A percentile compares a stretch with the other conserved stretches of the same genome.
These are phyloP conservation scores for Notoglanidium macrostoma DNA, from an alignment of 2,797 vertebrate genomes.

Conservation along the genomic window DNA sequence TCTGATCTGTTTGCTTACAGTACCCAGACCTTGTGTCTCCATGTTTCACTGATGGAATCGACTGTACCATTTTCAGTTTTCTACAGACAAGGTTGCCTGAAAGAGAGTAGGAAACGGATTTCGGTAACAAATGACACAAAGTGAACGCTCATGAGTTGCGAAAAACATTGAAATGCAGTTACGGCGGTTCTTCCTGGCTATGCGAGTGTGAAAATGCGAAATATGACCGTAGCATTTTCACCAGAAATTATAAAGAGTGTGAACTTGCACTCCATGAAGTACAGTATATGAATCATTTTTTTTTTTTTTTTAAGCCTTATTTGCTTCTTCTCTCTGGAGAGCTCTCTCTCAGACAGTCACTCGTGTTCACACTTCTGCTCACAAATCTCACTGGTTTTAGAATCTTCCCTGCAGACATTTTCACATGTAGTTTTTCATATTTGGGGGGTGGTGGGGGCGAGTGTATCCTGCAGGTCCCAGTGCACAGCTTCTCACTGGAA, in stretches of 20 bases:
- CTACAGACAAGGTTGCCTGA: neutral
- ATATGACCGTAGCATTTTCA: neutral
- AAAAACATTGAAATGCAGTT: neutral
- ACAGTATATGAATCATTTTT: neutral
- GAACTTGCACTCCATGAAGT: neutral
- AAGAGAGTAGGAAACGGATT: neutral
- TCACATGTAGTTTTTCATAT: constrained; percentile 12
- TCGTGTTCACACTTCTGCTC: neutral
- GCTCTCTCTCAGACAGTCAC: neutral
- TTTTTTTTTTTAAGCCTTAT: neutral
- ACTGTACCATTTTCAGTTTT: neutral
- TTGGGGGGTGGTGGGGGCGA: too few species aligned
- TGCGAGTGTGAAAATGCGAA: neutral
- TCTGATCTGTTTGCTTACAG: neutral
- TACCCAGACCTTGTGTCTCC: constrained; percentile 4
- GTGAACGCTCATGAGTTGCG: neutral
- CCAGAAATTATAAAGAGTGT: neutral
- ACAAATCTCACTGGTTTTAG: neutral
- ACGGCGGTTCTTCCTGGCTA: neutral
- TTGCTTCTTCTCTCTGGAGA: neutral
- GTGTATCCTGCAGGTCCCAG: neutral
- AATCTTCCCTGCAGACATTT: neutral
- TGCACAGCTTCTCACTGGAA: neutral
- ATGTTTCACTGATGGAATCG: neutral
- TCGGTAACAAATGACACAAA: neutral